These are phyloP conservation scores for Microtus ochrogaster DNA, from an alignment of 2,113 vertebrate species.

Conservation along the genomic window DNA sequence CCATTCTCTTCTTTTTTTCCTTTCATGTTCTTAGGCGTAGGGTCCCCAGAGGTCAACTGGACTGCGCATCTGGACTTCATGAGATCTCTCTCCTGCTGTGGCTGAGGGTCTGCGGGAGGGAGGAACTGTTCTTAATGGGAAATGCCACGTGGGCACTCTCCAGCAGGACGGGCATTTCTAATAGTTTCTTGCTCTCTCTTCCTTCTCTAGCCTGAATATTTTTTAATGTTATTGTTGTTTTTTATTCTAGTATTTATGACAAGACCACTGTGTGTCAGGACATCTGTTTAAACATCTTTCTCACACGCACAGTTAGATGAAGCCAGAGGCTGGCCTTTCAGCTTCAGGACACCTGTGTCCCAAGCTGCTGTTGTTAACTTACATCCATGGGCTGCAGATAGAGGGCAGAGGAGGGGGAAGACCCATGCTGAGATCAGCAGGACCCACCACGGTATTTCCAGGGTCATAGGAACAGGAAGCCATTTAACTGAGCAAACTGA, in stretches of 20 bases:
- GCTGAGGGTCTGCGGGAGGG: neutral
- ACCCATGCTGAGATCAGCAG: neutral
- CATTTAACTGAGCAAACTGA: neutral
- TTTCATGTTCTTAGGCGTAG: neutral
- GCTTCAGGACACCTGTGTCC: neutral
- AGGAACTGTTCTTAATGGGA: neutral
- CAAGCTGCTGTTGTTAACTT: neutral
- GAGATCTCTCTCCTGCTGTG: neutral
- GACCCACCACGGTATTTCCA: neutral
- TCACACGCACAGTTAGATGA: neutral
- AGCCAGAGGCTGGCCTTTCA: neutral
- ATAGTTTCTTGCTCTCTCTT: neutral
- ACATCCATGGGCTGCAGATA: neutral
- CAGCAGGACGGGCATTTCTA: neutral
- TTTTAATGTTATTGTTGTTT: neutral
- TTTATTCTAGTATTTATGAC: neutral
- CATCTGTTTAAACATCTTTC: neutral
- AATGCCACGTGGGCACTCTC: neutral
- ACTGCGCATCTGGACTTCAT: neutral
- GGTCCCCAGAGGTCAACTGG: neutral
- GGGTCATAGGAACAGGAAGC: neutral
- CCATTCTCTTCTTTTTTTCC: neutral
- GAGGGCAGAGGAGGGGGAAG: neutral
- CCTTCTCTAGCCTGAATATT: neutral
- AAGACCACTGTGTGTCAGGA: neutral